A percentile compares a stretch with the other conserved stretches of the same genome.
Conservation (phyloP, 2,797 vertebrate genomes). For the Melanitta fusca region DNA sequence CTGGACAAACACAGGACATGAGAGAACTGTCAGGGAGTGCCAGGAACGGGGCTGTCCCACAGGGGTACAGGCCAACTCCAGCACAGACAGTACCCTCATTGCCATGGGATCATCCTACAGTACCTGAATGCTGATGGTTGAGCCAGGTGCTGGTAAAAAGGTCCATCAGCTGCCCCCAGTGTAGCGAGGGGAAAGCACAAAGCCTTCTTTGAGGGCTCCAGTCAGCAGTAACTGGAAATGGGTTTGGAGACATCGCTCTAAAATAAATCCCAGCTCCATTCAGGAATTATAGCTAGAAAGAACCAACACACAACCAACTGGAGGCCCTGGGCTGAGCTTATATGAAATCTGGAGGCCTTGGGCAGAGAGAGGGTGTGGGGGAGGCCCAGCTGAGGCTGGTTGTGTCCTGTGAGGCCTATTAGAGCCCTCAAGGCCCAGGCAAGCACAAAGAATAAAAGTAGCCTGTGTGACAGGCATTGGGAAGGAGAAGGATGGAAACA, state of each 20-base stretch:
- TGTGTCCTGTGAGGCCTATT: background rate
- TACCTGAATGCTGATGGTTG: background rate
- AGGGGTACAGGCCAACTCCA: background rate
- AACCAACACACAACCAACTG: background rate
- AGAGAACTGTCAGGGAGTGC: background rate
- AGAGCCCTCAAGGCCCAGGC: background rate
- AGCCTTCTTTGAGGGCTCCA: too few relatives aligned
- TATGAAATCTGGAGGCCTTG: background rate
- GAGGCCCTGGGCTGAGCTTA: background rate
- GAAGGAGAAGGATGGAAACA: background rate
- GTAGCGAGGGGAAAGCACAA: rapidly evolving
- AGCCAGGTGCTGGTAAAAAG: background rate
- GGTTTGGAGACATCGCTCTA: background rate
- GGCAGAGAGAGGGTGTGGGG: rapidly evolving
- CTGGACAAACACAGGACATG: rapidly evolving
- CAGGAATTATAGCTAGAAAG: rapidly evolving
- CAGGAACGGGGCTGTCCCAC: background rate
- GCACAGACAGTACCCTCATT: rapidly evolving
- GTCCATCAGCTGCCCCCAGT: background rate
- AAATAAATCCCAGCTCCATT: rapidly evolving
- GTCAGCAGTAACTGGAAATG: rapidly evolving
- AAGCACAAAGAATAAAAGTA: background rate
- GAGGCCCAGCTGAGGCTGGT: background rate
- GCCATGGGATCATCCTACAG: background rate
- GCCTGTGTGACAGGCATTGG: too few relatives aligned